These are phyloP conservation scores for Drosophila subsilvestris DNA, from an alignment of 2,888 invertebrate genomes.

Conservation along the genomic window DNA sequence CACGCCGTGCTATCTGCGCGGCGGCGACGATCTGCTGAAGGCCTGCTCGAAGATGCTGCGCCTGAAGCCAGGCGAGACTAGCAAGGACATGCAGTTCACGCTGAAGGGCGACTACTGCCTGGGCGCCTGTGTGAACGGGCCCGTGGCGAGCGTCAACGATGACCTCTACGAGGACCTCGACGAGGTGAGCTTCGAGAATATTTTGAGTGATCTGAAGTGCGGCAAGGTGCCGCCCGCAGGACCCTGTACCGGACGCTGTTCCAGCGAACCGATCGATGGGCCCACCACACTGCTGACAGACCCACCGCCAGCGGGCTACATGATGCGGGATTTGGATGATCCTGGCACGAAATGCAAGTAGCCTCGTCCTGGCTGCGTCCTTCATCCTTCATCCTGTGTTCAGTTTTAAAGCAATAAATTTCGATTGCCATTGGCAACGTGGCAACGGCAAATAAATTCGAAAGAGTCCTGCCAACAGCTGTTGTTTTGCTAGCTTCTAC, in stretches of 20 bases:
- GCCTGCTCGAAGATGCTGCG: constrained; percentile 35
- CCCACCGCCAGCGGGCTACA: constrained; percentile 50
- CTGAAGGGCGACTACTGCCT: constrained; percentile 40
- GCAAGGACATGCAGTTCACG: constrained; percentile 62
- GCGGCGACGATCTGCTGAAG: constrained; percentile 35
- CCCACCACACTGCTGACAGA: constrained; percentile 31
- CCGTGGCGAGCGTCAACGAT: constrained; percentile 59
- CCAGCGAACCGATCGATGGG: constrained; percentile 51
- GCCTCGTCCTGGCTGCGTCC: background rate
- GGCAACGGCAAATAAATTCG: constrained; percentile 1
- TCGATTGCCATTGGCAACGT: constrained; percentile 10
- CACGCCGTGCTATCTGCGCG: constrained; percentile 54
- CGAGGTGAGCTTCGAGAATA: constrained; percentile 14
- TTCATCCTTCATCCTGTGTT: constrained; percentile 15
- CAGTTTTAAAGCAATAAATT: constrained; percentile 58
- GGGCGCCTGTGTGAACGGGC: constrained; percentile 63
- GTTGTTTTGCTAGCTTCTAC: constrained; percentile 60
- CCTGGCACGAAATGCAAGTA: constrained; percentile 18
- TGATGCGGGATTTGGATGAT: constrained; percentile 49
- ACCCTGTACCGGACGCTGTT: constrained; percentile 39
- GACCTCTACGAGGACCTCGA: constrained; percentile 56
- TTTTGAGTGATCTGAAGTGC: constrained; percentile 28
- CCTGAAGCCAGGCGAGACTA: constrained; percentile 44
- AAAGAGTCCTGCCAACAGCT: constrained; percentile 52
- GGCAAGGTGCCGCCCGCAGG: constrained; percentile 44